These are phyloP conservation scores for Peromyscus californicus DNA, from an alignment of 2,113 vertebrate species.

Conservation along the genomic window DNA sequence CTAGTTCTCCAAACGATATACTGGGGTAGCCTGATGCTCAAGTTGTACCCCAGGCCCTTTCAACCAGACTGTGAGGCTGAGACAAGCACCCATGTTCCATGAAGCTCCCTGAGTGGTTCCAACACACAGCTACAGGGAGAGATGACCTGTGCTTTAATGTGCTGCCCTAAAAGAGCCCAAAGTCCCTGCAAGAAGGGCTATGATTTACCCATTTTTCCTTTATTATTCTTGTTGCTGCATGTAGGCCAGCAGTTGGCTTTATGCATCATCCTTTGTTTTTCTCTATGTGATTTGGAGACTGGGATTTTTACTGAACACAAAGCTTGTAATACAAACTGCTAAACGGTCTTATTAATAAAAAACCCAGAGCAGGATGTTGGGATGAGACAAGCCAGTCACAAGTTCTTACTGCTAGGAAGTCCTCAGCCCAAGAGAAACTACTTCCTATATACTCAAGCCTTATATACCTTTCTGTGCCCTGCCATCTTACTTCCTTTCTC, in stretches of 20 bases:
- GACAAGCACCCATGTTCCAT: too few species aligned
- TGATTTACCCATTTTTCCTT: background rate
- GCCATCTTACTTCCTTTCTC: too few species aligned
- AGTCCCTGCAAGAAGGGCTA: background rate
- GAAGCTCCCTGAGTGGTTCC: background rate
- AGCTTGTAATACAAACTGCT: background rate
- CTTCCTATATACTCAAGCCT: too few species aligned
- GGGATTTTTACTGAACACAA: background rate
- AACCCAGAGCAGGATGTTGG: too few species aligned
- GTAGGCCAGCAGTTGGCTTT: too few species aligned
- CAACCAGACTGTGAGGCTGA: background rate
- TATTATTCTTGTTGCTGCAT: too few species aligned
- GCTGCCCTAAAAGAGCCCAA: background rate
- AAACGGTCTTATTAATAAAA: too few species aligned
- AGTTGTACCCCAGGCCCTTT: rapidly evolving
- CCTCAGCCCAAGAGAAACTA: too few species aligned
- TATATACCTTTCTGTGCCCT: too few species aligned
- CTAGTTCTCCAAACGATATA: background rate
- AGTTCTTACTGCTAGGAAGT: too few species aligned
- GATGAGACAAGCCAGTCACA: too few species aligned
- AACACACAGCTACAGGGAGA: background rate
- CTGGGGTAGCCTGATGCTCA: rapidly evolving
- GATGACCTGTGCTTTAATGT: rapidly evolving
- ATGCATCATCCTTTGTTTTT: background rate
- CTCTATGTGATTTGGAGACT: background rate